Evolutionary conservation across 2,797 vertebrate species (phyloP).

Genomic region (Delichon dasypus): DNA sequence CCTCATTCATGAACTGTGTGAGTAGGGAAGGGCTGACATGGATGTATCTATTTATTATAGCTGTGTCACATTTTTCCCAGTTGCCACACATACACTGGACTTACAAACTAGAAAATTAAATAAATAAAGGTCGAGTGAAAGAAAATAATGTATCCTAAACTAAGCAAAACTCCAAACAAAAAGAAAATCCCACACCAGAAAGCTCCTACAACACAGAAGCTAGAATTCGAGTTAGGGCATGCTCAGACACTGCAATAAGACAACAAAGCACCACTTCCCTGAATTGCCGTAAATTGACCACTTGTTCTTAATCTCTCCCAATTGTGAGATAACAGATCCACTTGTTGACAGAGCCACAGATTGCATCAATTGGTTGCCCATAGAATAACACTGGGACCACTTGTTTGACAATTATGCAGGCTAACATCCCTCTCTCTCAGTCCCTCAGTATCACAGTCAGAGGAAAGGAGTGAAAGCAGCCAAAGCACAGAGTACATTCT

Average conservation of each 20-base stretch:
- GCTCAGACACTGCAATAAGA: neutral
- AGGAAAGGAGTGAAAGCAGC: neutral
- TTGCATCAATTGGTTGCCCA: neutral
- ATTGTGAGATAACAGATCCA: neutral
- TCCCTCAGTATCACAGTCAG: neutral
- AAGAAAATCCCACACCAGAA: no score
- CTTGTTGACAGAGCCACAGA: slow-evolving; percentile 14
- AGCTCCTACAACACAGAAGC: neutral
- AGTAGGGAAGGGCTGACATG: neutral
- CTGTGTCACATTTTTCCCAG: neutral
- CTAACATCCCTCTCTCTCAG: neutral
- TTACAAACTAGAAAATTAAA: neutral
- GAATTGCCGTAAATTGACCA: slow-evolving; percentile 8
- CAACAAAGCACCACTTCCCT: slow-evolving; percentile 11
- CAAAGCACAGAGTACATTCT: neutral
- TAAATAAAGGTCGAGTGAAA: neutral
- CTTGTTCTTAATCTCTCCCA: slow-evolving; percentile 41
- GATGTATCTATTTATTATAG: neutral
- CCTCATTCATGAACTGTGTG: neutral
- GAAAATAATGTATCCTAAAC: neutral
- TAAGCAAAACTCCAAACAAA: neutral
- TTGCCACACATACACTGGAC: neutral
- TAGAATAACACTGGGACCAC: neutral
- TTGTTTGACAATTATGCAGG: neutral
- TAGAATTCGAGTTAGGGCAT: neutral